Evolutionary conservation across 2,113 vertebrate species (phyloP), one percentile per base, ranked within the genome.

Genomic region (Pantherophis guttatus): DNA sequence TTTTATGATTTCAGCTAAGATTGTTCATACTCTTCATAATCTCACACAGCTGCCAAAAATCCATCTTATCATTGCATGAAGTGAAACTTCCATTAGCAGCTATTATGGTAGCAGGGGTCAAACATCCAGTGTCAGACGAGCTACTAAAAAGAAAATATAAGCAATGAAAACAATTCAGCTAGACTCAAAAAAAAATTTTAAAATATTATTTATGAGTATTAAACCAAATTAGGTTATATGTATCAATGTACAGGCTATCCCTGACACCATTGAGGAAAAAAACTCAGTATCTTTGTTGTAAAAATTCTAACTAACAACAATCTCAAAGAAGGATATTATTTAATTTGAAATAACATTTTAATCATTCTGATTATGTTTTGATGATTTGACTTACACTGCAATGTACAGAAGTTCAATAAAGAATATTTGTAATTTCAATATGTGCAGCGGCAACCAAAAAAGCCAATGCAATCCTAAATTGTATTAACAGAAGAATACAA

Each of bases 61-160:
- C 96, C 96, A 98, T 98, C 97, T 98, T 99, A 99, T 98, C 98
- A 95, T 98, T 97, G 97, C 98, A 98, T 98, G 98, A 98, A 98
- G 98, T 98, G 98, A 98, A 98, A 97, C 99, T 99, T 99, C 98
- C 98, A 99, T 98, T 98, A 97, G 98, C 97, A 97, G 97, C 95
- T 97, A 97, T 97, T 97, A 97, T 97, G 97, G 96, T 97, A 98
- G 96, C 97, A 97, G 95, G 93, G 97, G 97, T 98, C 98, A 97
- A 97, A 91, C 87, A 23, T 95, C 95, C 95, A 97, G 95, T 97
- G 96, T 98, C 96, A 97, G 94, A 96, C 88, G 91, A 95, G 95
- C 97, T 97, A 96, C 97, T 97, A 97, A 97, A 96, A 96, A 97
- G 94, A 97, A 97, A 95, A 93, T 39, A 92, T 94, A 91, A 58